Base-by-base conservation (phyloP, 2,113 vertebrate genomes). In the Nanorana parkeri region DNA sequence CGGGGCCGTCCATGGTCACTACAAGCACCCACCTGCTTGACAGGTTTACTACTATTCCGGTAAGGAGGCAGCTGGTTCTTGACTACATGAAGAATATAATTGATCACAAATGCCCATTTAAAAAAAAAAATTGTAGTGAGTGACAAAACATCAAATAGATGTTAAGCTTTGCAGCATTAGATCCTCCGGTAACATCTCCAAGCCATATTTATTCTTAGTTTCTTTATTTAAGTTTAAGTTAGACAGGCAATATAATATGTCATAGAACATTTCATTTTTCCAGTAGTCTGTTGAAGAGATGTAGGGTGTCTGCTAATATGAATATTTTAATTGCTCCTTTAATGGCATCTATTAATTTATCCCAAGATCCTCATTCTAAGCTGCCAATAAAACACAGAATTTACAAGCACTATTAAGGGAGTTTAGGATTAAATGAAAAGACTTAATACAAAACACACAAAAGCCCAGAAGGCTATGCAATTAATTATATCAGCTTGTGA, bases 371-470 rank as follows among this genome's bases (percentile, higher is more conserved):
- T 81, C 61, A 67, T 74, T 81, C 63, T 65, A 69, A 81, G 58
- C 68, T 81, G 79, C 79, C 68, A 81, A 81, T 65, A 81, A 81
- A 60, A 81, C 56, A 64, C 41, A 23, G 58, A 41, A 71, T 81
- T 68, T 73, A 81, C 79, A 73, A 81, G 79, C 56, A 51, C 68
- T 36, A 81, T 81, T 81, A 81, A 81, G 79, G 79, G 79, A 81
- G 79, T 81, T 73, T 72, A 81, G 60, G 41, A 81, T 81, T 81
- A 81, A 81, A 81, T 81, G 68, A 73, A 81, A 73, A 81, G 56
- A 81, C 79, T 73, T 81, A 63, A 81, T 81, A 81, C 47, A 81
- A 65, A 73, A 73, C 68, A 68, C 56, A 52, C 79, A 65, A 60
- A 81, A 28, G 68, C 79, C 68, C 79, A 72, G 66, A 69, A 80